Evolutionary conservation across 2,797 vertebrate genomes (phyloP).

Genomic region (Neopelma chrysocephalum): DNA sequence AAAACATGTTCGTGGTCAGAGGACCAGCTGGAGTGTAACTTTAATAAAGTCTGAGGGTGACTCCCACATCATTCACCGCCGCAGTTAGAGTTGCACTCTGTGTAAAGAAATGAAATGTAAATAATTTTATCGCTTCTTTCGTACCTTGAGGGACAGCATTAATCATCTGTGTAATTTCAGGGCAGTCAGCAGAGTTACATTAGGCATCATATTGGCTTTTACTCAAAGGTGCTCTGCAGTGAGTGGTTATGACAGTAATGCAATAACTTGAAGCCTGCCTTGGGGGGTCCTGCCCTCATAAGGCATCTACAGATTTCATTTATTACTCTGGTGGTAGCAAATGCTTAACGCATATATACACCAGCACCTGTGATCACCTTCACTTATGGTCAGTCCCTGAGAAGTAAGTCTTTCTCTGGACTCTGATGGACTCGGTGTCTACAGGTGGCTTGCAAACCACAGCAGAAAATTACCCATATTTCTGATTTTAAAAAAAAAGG

Average conservation of each 20-base stretch:
- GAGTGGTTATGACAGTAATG: background rate
- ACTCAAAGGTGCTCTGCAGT: conserved; percentile 10
- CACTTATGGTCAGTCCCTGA: background rate
- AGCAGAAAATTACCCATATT: background rate
- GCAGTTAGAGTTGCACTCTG: background rate
- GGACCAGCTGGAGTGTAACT: background rate
- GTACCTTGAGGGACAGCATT: conserved; percentile 6
- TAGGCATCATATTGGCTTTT: background rate
- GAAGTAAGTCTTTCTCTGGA: background rate
- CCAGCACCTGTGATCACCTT: background rate
- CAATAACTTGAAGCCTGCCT: conserved; percentile 32
- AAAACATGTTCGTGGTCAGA: background rate
- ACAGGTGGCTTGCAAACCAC: background rate
- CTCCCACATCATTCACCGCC: background rate
- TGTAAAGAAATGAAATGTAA: conserved; percentile 20
- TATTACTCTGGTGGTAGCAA: background rate
- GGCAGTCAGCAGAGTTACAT: background rate
- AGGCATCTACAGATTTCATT: background rate
- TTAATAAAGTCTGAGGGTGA: background rate
- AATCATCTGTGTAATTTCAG: conserved; percentile 26
- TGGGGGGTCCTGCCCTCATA: background rate
- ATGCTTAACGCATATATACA: background rate
- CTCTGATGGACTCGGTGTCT: background rate
- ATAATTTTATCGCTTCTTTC: conserved; percentile 12
- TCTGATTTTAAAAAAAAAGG: background rate